These are phyloP conservation scores for Pituophis catenifer DNA, from an alignment of 2,113 vertebrate genomes.

Conservation along the genomic window DNA sequence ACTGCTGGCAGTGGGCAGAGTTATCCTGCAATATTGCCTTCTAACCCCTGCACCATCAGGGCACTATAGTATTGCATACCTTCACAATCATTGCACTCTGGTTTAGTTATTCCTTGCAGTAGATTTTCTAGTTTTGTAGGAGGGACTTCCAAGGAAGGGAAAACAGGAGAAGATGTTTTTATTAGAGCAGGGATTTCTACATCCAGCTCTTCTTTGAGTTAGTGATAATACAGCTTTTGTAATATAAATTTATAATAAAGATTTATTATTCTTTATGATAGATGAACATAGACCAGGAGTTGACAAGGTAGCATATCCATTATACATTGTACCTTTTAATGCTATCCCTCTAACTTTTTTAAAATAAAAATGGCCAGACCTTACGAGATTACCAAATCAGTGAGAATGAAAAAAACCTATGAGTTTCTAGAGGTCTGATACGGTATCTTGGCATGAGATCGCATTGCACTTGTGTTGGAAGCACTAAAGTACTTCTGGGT, in stretches of 20 bases:
- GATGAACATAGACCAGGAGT: neutral
- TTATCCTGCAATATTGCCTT: too few species aligned
- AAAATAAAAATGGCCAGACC: neutral
- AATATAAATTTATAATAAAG: neutral
- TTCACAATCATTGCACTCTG: neutral
- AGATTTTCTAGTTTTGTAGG: neutral
- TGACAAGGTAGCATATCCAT: neutral
- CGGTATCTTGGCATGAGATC: neutral
- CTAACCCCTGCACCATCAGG: too few species aligned
- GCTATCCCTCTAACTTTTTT: neutral
- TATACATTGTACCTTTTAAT: neutral
- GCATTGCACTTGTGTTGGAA: too few species aligned
- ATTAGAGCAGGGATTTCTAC: neutral
- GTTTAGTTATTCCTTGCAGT: neutral
- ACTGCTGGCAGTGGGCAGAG: too few species aligned
- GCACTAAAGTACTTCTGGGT: too few species aligned
- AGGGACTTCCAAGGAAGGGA: neutral
- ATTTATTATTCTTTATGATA: neutral
- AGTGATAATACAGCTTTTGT: neutral
- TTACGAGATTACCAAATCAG: neutral
- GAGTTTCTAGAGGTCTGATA: neutral
- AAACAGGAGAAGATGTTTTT: neutral
- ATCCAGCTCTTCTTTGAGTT: neutral
- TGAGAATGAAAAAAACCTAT: neutral
- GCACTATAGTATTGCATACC: neutral